Evolutionary conservation across 37 sponge, comb jelly and placozoan species (phyloP), one percentile per base, ranked within the genome.

Genomic region (Dysidea cf. avara): DNA sequence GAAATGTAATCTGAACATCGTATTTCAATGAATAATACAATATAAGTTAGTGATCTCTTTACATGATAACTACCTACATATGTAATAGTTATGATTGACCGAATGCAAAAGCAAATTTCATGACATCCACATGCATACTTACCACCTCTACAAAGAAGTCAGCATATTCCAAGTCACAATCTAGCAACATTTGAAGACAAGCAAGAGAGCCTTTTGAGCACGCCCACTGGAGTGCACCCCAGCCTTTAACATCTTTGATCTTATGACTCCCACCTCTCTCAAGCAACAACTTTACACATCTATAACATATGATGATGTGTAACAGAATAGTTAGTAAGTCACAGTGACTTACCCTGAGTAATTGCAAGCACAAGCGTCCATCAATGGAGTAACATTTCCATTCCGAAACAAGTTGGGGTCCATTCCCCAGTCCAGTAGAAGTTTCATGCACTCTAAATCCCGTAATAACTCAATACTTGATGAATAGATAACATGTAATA

Each of bases 221-320:
- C 11, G 85, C 71, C 58, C 71, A 49, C 50, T 66, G 69, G 56
- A 84, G 65, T 40, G 78, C 65, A 9, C 56, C 71, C 37, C 64
- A 58, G 5, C 72, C 85, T 26, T 77, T 65, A 13, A 1, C 26
- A 39, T 84, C 85, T 32, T 6, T n/a, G 1, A 28, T 34, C 30
- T 51, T 47, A 1, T 39, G 36, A 7, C 36, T 46, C 7, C 36
- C 62, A 0, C 83, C 70, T 1, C 35, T 47, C 3, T 60, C 43
- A 47, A 83, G 55, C 62, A 83, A 69, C 11, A 52, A 26, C 32
- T 9, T 29, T 12, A 75, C 17, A 37, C 67, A 76, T 13, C 83
- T 83, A 59, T 33, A 47, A 30, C 7, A 68, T 11, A 40, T 21
- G 21, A 18, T 33, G 18, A 28, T 31, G 7, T 14, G 32, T 11